Base-by-base conservation (phyloP, 2,888 invertebrate species). In the Agonopterix arenella region DNA sequence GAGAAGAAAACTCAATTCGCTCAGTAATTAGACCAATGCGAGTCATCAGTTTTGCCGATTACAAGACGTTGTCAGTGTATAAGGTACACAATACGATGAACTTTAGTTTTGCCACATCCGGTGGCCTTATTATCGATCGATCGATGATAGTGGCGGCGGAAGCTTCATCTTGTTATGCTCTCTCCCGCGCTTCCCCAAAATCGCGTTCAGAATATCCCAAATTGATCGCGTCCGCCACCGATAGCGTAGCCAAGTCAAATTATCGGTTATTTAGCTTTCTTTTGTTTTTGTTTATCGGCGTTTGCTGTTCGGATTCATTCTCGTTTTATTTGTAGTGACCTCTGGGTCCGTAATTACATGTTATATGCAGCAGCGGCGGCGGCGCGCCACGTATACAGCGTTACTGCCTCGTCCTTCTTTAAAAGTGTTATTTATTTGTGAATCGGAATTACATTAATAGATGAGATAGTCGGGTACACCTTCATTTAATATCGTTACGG, bases 361-460 rank as follows among this genome's bases (percentile, higher is more conserved):
- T 74, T 83, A 70, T 68, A 70, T 63, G 68, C 60, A 70, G 64
- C 65, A 65, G 62, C 66, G 62, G 54, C 63, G 63, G 65, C 63
- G 63, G 65, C 73, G 57, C 55, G 65, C 72, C 81, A 84, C 85
- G 85, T 85, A 84, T 75, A 58, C 62, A 60, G 66, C 64, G 64
- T 70, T 59, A 60, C 63, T 60, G 74, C 69, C 71, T 64, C 73
- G 73, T 78, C 74, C 81, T 79, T 72, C 70, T 82, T 77, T 84
- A 81, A 84, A 83, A 82, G 75, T 74, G 76, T 85, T 86, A 84
- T 88, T 88, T 86, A 86, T 86, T 84, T 83, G 77, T 83, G 75
- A 84, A 84, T 84, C 68, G 79, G 76, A 75, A 80, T 80, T 79
- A 84, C 75, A 85, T 86, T 88, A 88, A 88, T 86, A 88, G 83